These are phyloP conservation scores for Danaus chrysippus DNA, from an alignment of 2,888 invertebrate species.

Conservation along the genomic window DNA sequence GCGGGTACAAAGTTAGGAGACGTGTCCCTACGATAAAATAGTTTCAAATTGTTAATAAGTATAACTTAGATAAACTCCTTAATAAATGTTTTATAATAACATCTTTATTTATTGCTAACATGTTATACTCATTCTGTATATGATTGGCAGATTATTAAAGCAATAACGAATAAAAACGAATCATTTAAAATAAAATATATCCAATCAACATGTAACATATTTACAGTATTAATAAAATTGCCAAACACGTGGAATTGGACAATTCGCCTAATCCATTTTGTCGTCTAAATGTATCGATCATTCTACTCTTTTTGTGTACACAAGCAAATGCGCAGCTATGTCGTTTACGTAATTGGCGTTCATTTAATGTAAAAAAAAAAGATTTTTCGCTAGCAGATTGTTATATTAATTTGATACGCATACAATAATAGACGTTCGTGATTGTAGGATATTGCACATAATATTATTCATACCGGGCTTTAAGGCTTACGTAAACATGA, in stretches of 20 bases:
- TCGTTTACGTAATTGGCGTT: constrained; percentile 6
- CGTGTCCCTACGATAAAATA: too few species aligned
- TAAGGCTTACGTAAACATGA: constrained; percentile 29
- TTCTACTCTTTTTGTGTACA: constrained; percentile 22
- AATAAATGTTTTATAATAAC: too few species aligned
- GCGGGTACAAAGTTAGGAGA: too few species aligned
- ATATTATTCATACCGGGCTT: constrained; percentile 35
- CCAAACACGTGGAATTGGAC: constrained; percentile 21
- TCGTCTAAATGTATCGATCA: constrained; percentile 20
- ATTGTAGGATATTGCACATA: constrained; percentile 27
- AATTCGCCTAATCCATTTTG: constrained; percentile 20
- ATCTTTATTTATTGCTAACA: too few species aligned
- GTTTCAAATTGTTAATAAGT: too few species aligned
- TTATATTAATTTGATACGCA: constrained; percentile 2
- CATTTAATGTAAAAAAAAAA: constrained; percentile 2
- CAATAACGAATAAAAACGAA: too few species aligned
- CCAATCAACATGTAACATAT: constrained; percentile 1
- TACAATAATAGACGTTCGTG: constrained; percentile 12
- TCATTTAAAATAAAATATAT: neutral
- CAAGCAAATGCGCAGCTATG: constrained; percentile 14
- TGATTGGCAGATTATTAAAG: too few species aligned
- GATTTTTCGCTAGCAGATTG: neutral
- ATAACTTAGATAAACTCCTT: too few species aligned
- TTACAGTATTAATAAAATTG: constrained; percentile 13
- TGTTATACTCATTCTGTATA: too few species aligned